Evolutionary conservation across 2,888 invertebrate species (phyloP).

Genomic region (Drosophila fulvimacula): DNA sequence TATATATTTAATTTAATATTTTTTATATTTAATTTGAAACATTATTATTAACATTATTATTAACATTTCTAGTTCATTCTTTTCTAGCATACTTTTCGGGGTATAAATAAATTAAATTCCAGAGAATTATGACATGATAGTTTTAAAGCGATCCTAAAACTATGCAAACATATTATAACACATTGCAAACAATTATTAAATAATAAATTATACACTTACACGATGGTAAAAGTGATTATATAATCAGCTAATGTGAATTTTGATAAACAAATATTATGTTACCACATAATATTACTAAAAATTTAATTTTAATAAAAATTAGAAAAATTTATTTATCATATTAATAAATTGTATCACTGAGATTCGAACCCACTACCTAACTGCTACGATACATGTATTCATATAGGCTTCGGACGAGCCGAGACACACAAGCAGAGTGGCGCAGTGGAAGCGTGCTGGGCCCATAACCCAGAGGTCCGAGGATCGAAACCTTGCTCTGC

Average conservation of each 20-base stretch:
- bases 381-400: not conserved
- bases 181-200: not conserved
- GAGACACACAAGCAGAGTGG: constrained; percentile 45
- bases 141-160: not conserved
- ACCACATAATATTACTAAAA: too few relatives aligned
- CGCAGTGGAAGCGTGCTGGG: constrained; percentile 67
- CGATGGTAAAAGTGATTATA: too few relatives aligned
- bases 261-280: too few relatives aligned
- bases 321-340: too few relatives aligned
- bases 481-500: constrained; percentile 68
- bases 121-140: not conserved
- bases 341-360: not conserved
- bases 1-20: too few relatives aligned
- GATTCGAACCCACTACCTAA: not conserved
- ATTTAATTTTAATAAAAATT: not conserved
- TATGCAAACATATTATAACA: not conserved
- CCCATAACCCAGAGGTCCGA: constrained; percentile 67
- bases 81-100: not conserved
- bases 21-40: too few relatives aligned
- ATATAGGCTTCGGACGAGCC: constrained; percentile 6
- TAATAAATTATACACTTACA: too few relatives aligned
- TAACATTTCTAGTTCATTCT: not conserved
- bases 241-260: too few relatives aligned
- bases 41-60: not conserved
- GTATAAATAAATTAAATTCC: not conserved